Percentiles rank a stretch among this genome's conserved stretches.
Conservation (phyloP, 2,888 invertebrate genomes). For the Torymus aiolomorphi region DNA sequence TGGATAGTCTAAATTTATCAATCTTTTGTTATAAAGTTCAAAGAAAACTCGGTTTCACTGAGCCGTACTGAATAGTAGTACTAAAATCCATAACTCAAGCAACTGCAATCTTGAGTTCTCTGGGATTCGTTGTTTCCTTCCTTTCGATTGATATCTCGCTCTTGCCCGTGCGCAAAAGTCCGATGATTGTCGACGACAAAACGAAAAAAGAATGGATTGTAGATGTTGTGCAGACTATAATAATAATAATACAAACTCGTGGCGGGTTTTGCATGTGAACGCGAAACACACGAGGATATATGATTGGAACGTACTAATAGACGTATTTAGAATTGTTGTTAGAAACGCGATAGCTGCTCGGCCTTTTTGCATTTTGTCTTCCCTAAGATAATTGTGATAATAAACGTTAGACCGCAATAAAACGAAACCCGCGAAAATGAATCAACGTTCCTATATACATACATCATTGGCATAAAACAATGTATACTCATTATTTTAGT, state of each 20-base stretch:
- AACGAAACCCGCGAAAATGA: conserved; percentile 41
- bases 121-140: conserved; percentile 21
- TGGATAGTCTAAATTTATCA: no score
- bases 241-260: neutral
- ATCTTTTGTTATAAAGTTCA: no score
- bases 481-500: conserved; percentile 7
- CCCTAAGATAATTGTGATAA: conserved; percentile 57
- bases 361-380: conserved; percentile 61
- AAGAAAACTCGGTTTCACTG: no score
- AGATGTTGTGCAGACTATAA: neutral
- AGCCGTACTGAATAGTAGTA: no score
- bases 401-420: conserved; percentile 23
- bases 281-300: neutral
- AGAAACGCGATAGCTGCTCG: conserved; percentile 53
- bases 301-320: neutral
- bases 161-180: conserved; percentile 36
- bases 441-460: conserved; percentile 41
- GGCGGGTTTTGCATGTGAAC: neutral
- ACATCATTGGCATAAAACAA: conserved; percentile 15
- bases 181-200: neutral
- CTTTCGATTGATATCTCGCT: conserved; percentile 20
- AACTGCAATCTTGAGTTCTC: neutral
- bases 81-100: neutral
- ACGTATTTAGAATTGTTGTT: conserved; percentile 30
- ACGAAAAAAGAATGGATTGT: conserved; percentile 23